Evolutionary conservation across 2,888 invertebrate genomes (phyloP).

Genomic region (Scelioninae gen. 2): DNA sequence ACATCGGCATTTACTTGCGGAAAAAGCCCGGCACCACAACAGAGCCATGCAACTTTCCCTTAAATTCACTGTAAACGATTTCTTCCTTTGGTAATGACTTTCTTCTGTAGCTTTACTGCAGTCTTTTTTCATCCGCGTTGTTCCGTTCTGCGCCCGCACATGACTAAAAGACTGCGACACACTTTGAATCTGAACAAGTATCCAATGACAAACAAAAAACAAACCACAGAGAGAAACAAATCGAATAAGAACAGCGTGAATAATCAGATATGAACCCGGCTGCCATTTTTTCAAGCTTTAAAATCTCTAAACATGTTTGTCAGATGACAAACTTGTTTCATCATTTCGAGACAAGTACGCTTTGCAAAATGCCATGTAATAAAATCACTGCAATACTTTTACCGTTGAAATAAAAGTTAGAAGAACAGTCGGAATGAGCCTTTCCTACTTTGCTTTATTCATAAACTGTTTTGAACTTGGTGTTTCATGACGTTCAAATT

Average conservation of each 20-base stretch:
- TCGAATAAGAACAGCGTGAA: slow-evolving; percentile 51
- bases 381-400: slow-evolving; percentile 64
- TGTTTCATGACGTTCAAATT: too few species aligned
- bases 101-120: slow-evolving; percentile 24
- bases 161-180: slow-evolving; percentile 4
- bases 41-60: slow-evolving; percentile 48
- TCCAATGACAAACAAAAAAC: slow-evolving; percentile 5
- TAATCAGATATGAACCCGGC: too few species aligned
- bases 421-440: too few species aligned
- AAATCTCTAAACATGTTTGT: too few species aligned
- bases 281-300: too few species aligned
- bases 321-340: slow-evolving; percentile 53
- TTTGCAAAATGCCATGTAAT: slow-evolving; percentile 65
- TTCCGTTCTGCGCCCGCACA: background rate
- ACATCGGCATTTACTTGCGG: slow-evolving; percentile 41
- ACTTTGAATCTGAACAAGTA: slow-evolving; percentile 10
- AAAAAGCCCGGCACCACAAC: slow-evolving; percentile 26
- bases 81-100: slow-evolving; percentile 35
- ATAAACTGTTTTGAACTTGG: too few species aligned
- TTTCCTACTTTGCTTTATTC: too few species aligned
- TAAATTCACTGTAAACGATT: slow-evolving; percentile 43
- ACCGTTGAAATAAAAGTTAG: slow-evolving; percentile 24
- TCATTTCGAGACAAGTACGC: slow-evolving; percentile 49
- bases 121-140: slow-evolving; percentile 10
- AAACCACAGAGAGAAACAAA: slow-evolving; percentile 38